These are phyloP conservation scores for Eulacestoma nigropectus DNA, from an alignment of 2,113 vertebrate species.

Conservation along the genomic window DNA sequence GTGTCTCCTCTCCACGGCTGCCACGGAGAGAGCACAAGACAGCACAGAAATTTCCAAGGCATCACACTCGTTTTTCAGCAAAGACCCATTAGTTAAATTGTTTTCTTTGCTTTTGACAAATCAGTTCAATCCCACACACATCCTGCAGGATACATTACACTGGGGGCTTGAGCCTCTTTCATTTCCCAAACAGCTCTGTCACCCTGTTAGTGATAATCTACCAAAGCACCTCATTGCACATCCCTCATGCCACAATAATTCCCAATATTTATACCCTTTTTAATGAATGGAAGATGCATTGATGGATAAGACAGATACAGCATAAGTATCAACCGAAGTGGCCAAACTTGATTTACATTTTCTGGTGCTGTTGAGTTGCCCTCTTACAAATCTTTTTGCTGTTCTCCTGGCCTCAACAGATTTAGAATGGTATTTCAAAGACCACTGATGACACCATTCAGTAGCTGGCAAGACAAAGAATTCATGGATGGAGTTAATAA, in stretches of 20 bases:
- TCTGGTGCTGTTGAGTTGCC: neutral
- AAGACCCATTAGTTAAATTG: neutral
- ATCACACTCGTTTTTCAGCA: neutral
- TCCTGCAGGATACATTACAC: neutral
- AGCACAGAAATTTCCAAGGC: neutral
- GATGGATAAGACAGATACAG: neutral
- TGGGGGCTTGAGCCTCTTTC: neutral
- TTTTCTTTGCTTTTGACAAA: neutral
- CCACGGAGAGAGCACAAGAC: neutral
- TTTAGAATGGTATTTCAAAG: neutral
- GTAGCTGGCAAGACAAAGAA: slow-evolving; percentile 11
- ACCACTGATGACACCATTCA: neutral
- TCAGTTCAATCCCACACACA: neutral
- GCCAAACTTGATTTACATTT: neutral
- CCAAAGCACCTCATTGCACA: neutral
- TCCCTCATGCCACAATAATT: neutral
- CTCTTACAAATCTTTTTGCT: neutral
- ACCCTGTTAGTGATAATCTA: neutral
- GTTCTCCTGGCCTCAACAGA: neutral
- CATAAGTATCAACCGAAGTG: slow-evolving; percentile 1
- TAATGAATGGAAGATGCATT: neutral
- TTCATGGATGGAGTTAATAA: neutral
- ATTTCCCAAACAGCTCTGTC: neutral
- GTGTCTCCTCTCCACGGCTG: neutral
- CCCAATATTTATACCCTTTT: slow-evolving; percentile 3